Percentiles rank a stretch among this genome's conserved stretches.
Conservation (phyloP, 2,888 invertebrate species). For the Chelonus formosanus region DNA sequence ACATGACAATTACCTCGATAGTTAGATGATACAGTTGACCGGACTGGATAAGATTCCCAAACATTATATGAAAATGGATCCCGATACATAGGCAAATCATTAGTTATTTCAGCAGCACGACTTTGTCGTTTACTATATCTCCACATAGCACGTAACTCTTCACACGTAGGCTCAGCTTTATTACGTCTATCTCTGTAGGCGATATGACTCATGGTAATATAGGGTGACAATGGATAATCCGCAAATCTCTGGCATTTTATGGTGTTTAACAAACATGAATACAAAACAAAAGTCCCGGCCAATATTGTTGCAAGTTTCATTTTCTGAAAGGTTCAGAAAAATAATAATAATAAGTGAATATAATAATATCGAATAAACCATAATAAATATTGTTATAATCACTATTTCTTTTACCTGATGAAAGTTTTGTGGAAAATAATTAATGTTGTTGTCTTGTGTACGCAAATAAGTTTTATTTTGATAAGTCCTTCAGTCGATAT, state of each 20-base stretch:
- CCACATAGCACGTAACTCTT: conserved; percentile 91
- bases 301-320: conserved; percentile 39
- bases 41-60: conserved; percentile 75
- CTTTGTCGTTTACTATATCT: conserved; percentile 89
- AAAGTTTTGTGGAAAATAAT: too few species aligned
- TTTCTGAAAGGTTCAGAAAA: conserved; percentile 1
- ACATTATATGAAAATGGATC: conserved; percentile 84
- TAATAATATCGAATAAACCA: too few species aligned
- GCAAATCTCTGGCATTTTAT: conserved; percentile 24
- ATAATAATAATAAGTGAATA: background rate
- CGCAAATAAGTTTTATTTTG: background rate
- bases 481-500: conserved; percentile 2
- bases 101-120: conserved; percentile 85
- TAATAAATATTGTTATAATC: too few species aligned
- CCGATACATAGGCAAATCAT: conserved; percentile 83
- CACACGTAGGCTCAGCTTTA: conserved; percentile 81
- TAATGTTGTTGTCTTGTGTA: too few species aligned
- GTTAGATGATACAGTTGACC: conserved; percentile 47
- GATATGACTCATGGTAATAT: conserved; percentile 42
- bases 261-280: conserved; percentile 29
- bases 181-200: conserved; percentile 51
- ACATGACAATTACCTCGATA: conserved; percentile 51
- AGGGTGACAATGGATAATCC: conserved; percentile 26
- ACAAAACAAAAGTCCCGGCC: conserved; percentile 38
- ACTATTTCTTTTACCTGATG: too few species aligned